Conservation (phyloP, 1,140 invertebrate species). For the Neelides sp. region DNA sequence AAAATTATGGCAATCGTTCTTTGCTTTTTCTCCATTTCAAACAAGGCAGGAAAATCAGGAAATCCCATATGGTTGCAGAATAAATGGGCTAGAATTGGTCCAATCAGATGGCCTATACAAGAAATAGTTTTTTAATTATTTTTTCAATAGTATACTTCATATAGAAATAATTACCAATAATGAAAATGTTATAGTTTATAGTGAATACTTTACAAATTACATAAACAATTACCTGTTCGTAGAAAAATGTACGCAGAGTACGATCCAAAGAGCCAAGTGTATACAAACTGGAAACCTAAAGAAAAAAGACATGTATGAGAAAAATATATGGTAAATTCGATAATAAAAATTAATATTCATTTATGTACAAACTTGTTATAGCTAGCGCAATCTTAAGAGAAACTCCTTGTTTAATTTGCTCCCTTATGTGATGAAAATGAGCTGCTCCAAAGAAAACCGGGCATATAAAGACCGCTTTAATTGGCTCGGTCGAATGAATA, state of each 20-base stretch:
- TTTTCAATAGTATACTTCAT: not conserved
- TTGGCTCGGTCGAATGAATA: slow-evolving; percentile 63
- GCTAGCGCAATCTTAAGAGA: slow-evolving; percentile 51
- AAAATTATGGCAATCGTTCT: slow-evolving; percentile 50
- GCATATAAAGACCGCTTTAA: slow-evolving; percentile 64
- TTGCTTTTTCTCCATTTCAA: slow-evolving; percentile 48
- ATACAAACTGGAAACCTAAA: slow-evolving; percentile 74
- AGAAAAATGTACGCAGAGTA: slow-evolving; percentile 82
- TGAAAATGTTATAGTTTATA: slow-evolving; percentile 41
- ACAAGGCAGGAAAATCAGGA: slow-evolving; percentile 68
- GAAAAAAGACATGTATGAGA: slow-evolving; percentile 18
- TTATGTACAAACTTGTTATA: slow-evolving; percentile 48
- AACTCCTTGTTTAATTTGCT: slow-evolving; percentile 49
- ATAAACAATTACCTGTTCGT: slow-evolving; percentile 38
- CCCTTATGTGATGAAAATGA: slow-evolving; percentile 82
- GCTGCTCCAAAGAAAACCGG: slow-evolving; percentile 86
- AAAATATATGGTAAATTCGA: slow-evolving; percentile 15
- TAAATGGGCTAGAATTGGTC: slow-evolving; percentile 76
- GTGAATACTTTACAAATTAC: slow-evolving; percentile 23
- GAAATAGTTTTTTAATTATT: slow-evolving; percentile 15
- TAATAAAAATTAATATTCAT: slow-evolving; percentile 7
- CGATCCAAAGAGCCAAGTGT: slow-evolving; percentile 83
- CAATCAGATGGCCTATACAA: slow-evolving; percentile 64
- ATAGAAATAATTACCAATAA: not conserved
- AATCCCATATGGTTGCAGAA: slow-evolving; percentile 96